A percentile compares a stretch with the other conserved stretches of the same genome.
These are phyloP conservation scores for Epizoanthus ramosus DNA, from an alignment of 92 coral and sea anemone genomes.

Conservation along the genomic window DNA sequence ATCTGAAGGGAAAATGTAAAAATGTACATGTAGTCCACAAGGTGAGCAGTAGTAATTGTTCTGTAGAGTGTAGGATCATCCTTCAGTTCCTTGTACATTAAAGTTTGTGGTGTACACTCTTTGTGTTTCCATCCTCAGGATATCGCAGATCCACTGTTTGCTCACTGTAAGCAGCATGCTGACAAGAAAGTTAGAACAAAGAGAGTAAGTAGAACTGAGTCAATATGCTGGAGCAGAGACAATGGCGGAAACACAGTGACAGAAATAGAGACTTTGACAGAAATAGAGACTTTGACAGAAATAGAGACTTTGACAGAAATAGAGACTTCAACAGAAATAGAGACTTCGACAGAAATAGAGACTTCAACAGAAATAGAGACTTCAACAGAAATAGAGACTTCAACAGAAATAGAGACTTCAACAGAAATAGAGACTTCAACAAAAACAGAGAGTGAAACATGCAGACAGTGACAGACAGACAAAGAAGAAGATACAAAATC, in stretches of 20 bases:
- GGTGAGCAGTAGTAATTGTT: too few species aligned
- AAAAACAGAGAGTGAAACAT: not conserved
- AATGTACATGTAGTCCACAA: too few species aligned
- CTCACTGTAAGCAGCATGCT: conserved; percentile 96
- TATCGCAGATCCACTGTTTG: conserved; percentile 97
- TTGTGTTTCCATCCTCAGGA: conserved; percentile 57
- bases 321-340: not conserved
- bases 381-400: not conserved
- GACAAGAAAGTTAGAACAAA: conserved; percentile 84
- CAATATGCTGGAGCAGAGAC: not conserved
- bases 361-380: too few species aligned
- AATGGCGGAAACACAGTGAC: not conserved
- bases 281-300: not conserved
- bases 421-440: not conserved
- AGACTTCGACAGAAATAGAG: not conserved
- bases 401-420: not conserved
- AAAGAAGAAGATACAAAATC: not conserved
- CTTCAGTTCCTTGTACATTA: not conserved
- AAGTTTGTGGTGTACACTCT: not conserved
- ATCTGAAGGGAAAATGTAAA: too few species aligned
- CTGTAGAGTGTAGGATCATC: too few species aligned
- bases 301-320: not conserved
- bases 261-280: not conserved
- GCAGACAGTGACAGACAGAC: not conserved
- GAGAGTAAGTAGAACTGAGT: conserved; percentile 52